Percentiles rank a stretch among this genome's conserved stretches.
phyloP scores from a whole-genome alignment of 2,888 invertebrate species.

The Mycalesis mineus region DNA sequence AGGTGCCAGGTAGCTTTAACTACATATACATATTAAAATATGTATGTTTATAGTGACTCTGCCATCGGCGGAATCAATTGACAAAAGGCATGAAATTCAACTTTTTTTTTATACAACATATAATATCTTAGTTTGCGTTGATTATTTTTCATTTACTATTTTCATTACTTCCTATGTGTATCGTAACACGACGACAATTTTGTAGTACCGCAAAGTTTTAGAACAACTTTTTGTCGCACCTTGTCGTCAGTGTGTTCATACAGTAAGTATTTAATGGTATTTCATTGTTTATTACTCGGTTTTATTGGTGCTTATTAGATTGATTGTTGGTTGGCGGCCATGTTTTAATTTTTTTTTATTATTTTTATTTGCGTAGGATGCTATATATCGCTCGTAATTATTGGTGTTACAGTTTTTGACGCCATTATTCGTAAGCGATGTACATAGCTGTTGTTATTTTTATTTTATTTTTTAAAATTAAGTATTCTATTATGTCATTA shows the following conservation, averaged over 20 bases:
- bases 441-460: background rate
- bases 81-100: too few relatives aligned
- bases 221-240: background rate
- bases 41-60: too few relatives aligned
- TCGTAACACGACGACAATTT: background rate
- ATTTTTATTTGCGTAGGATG: conserved; percentile 10
- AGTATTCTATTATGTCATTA: too few relatives aligned
- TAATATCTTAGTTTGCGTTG: too few relatives aligned
- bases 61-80: too few relatives aligned
- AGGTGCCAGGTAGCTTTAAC: too few relatives aligned
- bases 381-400: conserved; percentile 11
- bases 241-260: background rate
- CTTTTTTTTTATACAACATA: too few relatives aligned
- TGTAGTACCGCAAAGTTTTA: too few relatives aligned
- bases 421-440: background rate
- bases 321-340: conserved; percentile 16
- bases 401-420: background rate
- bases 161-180: too few relatives aligned
- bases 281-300: conserved; percentile 27
- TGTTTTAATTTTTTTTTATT: background rate
- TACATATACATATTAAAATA: too few relatives aligned
- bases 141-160: too few relatives aligned
- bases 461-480: too few relatives aligned
- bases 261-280: conserved; percentile 22
- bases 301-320: conserved; percentile 27